These are phyloP conservation scores for Actenoides hombroni DNA, from an alignment of 2,113 vertebrate species.

Conservation along the genomic window DNA sequence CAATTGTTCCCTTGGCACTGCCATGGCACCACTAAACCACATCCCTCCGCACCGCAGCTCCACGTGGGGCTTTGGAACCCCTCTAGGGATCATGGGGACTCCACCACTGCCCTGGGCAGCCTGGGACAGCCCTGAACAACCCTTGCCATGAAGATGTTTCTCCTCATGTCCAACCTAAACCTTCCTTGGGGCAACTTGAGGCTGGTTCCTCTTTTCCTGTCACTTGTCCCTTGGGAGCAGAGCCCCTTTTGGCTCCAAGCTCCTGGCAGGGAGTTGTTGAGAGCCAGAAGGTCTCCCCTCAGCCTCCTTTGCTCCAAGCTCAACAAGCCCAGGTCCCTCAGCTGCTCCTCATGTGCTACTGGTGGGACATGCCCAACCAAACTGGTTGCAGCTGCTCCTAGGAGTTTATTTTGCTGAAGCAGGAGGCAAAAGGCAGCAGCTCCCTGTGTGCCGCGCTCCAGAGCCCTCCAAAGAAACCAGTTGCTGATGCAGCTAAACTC, in stretches of 20 bases:
- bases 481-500: not conserved
- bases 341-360: not conserved
- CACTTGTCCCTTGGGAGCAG: too few relatives aligned
- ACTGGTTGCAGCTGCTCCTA: not conserved
- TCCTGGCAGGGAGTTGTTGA: too few relatives aligned
- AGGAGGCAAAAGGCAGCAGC: not conserved
- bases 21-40: too few relatives aligned
- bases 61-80: too few relatives aligned
- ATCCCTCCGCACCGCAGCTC: too few relatives aligned
- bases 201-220: too few relatives aligned
- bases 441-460: not conserved
- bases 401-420: not conserved
- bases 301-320: too few relatives aligned
- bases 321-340: too few relatives aligned
- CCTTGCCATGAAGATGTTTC: not conserved
- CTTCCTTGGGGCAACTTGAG: too few relatives aligned
- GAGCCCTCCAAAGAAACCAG: not conserved
- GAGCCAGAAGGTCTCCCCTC: too few relatives aligned
- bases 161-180: not conserved
- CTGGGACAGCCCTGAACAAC: not conserved
- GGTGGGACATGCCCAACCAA: not conserved
- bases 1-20: too few relatives aligned
- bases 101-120: not conserved
- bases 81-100: not conserved
- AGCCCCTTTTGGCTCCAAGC: too few relatives aligned